phyloP scores from a whole-genome alignment of 2,113 vertebrate species.

The Euleptes europaea region DNA sequence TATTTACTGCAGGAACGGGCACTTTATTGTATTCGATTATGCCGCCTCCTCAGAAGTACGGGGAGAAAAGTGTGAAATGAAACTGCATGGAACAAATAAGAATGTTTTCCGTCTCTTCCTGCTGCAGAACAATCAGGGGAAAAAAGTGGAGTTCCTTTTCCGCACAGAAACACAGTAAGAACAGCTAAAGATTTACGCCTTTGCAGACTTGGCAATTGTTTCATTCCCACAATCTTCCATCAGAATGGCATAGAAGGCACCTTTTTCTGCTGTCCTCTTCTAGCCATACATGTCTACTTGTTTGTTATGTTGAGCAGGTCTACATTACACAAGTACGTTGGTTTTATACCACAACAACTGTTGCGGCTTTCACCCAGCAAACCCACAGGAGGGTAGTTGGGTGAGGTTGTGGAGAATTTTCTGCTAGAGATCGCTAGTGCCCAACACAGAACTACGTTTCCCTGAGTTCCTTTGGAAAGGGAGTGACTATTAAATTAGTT shows the following conservation, averaged over 20 bases:
- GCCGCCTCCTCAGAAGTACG: slow-evolving; percentile 84
- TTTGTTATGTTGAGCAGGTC: not conserved
- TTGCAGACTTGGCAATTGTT: not conserved
- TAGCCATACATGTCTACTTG: not conserved
- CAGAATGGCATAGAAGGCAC: not conserved
- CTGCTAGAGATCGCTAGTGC: no score
- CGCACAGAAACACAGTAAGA: slow-evolving; percentile 91
- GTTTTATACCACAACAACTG: not conserved
- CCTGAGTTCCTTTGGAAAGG: no score
- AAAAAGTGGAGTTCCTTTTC: slow-evolving; percentile 82
- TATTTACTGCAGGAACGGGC: slow-evolving; percentile 76
- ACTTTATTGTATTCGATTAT: slow-evolving; percentile 91
- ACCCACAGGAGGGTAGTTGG: no score
- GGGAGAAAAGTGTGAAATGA: slow-evolving; percentile 90
- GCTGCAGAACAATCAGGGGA: slow-evolving; percentile 68
- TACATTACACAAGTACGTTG: not conserved
- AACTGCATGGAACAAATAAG: slow-evolving; percentile 89
- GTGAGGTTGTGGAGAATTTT: no score
- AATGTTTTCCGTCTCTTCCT: slow-evolving; percentile 91
- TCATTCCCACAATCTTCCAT: not conserved
- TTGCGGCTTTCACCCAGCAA: no score
- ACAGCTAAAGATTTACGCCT: slow-evolving; percentile 19
- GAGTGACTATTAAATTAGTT: no score
- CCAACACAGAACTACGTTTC: no score
- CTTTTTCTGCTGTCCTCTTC: not conserved